Evolutionary conservation across 2,888 invertebrate species (phyloP), one percentile per base, ranked within the genome.

Genomic region (Cantharis nigra): DNA sequence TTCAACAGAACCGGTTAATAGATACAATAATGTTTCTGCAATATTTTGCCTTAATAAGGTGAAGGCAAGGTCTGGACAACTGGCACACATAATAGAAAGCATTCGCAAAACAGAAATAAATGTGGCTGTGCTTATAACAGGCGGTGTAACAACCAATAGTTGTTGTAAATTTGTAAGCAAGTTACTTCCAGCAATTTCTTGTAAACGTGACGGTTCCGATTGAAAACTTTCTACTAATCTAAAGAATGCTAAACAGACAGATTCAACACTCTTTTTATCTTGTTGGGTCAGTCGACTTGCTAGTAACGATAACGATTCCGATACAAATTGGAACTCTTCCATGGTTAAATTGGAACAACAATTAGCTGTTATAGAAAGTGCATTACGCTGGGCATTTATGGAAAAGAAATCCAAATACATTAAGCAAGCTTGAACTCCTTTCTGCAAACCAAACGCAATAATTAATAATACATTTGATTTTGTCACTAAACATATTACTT

Each of bases 321-420:
- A 92, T 26, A 98, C 96, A 84, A 97, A 94, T 85, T 96, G 95
- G 89, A 99, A 99, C 89, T 99, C 99, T 85, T 98, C 98, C 0
- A 94, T 91, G 64, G 96, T 95, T 84, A 98, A 91, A 89, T 97
- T 98, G 88, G 97, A 95, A 88, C 98, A 99, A 89, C 99, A 99
- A 89, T 99, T 99, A 75, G 99, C 98, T 0, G 98, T 98, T 82
- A 99, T 97, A 23, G 97, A 96, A 74, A 99, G 91, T 2, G 99
- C 98, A 69, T 98, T 96, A 49, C 99, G 93, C 90, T 99, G 99
- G 13, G 99, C 98, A 86, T 97, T 97, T 85, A 98, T 98, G 69
- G 98, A 98, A 91, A 99, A 99, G 91, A 99, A 99, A 88, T 99
- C 99, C 87, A 99, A 91, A 88, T 97, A 99, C 85, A 95, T 98